Evolutionary conservation across 2,888 invertebrate genomes (phyloP), one percentile per base, ranked within the genome.

Genomic region (Papilio demoleus): DNA sequence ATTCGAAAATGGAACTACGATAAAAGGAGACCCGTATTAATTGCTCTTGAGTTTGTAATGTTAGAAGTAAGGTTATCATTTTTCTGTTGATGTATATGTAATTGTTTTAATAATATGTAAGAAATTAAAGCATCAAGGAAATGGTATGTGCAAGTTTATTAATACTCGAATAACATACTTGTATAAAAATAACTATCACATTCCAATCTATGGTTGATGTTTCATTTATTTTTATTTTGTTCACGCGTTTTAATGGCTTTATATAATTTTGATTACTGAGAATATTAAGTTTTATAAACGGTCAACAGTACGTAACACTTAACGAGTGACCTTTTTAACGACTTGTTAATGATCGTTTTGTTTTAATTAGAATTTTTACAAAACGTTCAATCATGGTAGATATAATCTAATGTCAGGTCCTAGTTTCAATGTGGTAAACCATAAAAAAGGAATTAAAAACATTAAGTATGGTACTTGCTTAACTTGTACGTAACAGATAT

Each of bases 301-400:
- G n/a, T 47, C 47, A 50, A 42, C 17, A 38, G 45, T 58, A 59
- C 27, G 27, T 17, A 8, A 56, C 59, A 24, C 47, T 68, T 58
- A 27, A 27, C 59, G 24, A 24, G 58, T 64, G 64, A 68, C 68
- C 67, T 64, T 68, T 68, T 68, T 64, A 64, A 58, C 59, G 27
- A 47, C 36, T 63, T 34, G 63, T 42, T 68, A 68, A 68, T 63
- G 68, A 68, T 68, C 58, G 59, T 68, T 68, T 58, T 59, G 64
- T 64, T 68, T 68, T 68, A 64, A 68, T 64, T 68, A 68, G 47
- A 14, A 59, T 47, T 64, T 68, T 64, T 47, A 68, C 68, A 59
- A 68, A 68, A 68, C 64, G 59, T 47, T 68, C 68, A 68, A 68
- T 68, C 68, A 68, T 47, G 19, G 11, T 19, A 58, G 68, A 68